These are phyloP conservation scores for Troides helena DNA, from an alignment of 2,888 invertebrate species.

Conservation along the genomic window DNA sequence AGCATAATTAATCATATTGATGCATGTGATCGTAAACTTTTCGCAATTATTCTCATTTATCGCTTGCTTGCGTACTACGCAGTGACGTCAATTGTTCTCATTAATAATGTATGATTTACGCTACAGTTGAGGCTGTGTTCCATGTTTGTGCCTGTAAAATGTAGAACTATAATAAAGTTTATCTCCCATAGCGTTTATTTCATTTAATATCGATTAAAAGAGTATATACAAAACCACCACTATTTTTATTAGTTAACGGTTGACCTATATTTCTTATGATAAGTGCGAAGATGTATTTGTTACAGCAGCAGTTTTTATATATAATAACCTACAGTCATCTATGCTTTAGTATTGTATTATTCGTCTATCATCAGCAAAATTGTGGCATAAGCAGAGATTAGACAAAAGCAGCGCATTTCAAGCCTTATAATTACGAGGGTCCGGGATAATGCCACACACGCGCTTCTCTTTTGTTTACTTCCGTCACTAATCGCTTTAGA, in stretches of 20 bases:
- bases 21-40: neutral
- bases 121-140: neutral
- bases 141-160: neutral
- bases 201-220: no score
- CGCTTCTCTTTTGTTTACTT: slow-evolving; percentile 25
- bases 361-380: neutral
- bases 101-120: neutral
- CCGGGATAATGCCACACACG: slow-evolving; percentile 28
- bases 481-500: slow-evolving; percentile 24
- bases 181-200: no score
- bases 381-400: neutral
- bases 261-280: no score
- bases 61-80: slow-evolving; percentile 1
- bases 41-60: neutral
- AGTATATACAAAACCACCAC: no score
- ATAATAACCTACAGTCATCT: no score
- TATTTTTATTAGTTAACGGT: no score
- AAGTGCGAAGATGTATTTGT: no score
- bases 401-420: neutral
- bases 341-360: neutral
- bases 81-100: neutral
- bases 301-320: no score
- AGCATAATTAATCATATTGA: neutral
- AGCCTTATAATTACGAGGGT: slow-evolving; percentile 23
- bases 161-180: no score